Conservation (phyloP, 2,888 invertebrate species). For the Poecilus cupreus region DNA sequence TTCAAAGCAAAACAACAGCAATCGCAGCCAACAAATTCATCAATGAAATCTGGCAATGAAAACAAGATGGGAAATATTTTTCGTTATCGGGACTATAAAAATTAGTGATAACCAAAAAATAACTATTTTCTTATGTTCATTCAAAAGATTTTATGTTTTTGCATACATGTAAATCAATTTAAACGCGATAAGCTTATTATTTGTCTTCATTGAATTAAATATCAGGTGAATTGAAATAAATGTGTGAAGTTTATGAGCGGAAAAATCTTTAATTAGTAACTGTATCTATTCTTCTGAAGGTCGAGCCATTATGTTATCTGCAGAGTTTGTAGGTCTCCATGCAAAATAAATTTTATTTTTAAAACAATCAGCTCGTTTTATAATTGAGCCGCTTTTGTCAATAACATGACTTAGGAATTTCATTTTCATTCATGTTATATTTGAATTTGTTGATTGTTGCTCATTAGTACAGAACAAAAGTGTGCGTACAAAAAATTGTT, state of each 20-base stretch:
- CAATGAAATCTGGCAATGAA: not conserved
- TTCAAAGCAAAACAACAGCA: not conserved
- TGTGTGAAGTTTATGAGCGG: constrained; percentile 6
- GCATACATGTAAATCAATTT: too few species aligned
- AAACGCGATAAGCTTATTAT: not conserved
- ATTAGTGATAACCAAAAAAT: not conserved
- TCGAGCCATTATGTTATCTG: constrained; percentile 16
- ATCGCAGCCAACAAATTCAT: not conserved
- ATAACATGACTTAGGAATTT: not conserved
- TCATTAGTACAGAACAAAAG: too few species aligned
- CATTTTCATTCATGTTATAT: too few species aligned
- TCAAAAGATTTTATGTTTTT: not conserved
- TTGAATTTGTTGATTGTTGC: too few species aligned
- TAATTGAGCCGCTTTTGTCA: not conserved
- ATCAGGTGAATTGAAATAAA: not conserved
- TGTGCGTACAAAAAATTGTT: too few species aligned
- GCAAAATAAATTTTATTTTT: constrained; percentile 46
- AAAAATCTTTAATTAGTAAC: constrained; percentile 1
- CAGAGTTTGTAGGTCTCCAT: constrained; percentile 28
- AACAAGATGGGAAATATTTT: not conserved
- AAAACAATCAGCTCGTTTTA: constrained; percentile 5
- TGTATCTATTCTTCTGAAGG: not conserved
- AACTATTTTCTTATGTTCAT: not conserved
- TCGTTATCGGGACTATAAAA: not conserved
- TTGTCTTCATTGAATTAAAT: not conserved